Base-by-base conservation (phyloP, 2,888 invertebrate species). In the Plutella xylostella region DNA sequence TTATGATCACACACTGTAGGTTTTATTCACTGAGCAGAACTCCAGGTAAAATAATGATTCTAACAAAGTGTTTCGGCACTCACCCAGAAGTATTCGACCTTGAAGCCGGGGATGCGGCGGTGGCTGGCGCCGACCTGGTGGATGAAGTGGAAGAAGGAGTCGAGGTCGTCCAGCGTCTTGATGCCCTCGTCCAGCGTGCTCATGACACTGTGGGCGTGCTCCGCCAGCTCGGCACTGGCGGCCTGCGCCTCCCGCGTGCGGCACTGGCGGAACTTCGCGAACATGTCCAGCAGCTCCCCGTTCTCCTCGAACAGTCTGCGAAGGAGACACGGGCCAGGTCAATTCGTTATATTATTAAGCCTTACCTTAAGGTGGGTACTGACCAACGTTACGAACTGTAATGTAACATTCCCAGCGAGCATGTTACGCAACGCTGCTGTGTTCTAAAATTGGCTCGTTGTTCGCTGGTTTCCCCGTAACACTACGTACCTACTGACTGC, bases 131-230 rank as follows among this genome's bases (percentile, higher is more conserved):
- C 96, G 42, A 94, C 90, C 72, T 92, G 91, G 62, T 92, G 90
- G 46, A 96, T 86, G 65, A 90, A 92, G 58, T 90, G 88, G 71
- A 93, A 89, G 83, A 95, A 94, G 61, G 89, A 88, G 72, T 95
- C 94, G 73, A 93, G 85, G 68, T 94, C 91, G 62, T 95, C 94
- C 48, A 96, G 85, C 19, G 92, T 90, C 65, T 92, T 91, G 74
- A 96, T 95, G 49, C 94, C 92, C 63, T 95, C 94, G 66, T 96
- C 95, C 49, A 96, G 73, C 1, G 94, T 93, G 59, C 88, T 89
- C 95, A 96, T 96, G 21, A 96, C 95, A 58, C 92, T 92, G 62
- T 89, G 91, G 42, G 95, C 95, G 65, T 96, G 96, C 55, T 94
- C 92, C 4, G 92, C 92, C 49, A 96, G 79, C 71, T 93, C 93